A percentile compares a stretch with the other conserved stretches of the same genome.
These are phyloP conservation scores for Mungos mungo DNA, from an alignment of 2,113 vertebrate species.

Conservation along the genomic window DNA sequence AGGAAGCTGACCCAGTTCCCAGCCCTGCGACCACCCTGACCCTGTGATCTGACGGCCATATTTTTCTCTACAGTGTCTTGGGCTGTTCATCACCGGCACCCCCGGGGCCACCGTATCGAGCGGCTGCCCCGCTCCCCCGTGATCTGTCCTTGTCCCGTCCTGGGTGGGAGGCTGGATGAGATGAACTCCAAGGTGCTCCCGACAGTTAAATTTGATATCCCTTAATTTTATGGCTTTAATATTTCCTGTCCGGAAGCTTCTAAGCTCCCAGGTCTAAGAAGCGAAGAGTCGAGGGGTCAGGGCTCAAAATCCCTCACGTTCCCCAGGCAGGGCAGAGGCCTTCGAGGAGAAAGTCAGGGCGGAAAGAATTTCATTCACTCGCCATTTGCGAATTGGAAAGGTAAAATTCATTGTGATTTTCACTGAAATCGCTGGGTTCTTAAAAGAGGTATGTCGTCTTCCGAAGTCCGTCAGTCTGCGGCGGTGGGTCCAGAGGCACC, in stretches of 20 bases:
- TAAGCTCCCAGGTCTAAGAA: background rate
- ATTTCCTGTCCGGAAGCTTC: background rate
- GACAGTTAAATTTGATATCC: background rate
- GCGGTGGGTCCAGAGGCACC: accelerated
- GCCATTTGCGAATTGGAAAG: background rate
- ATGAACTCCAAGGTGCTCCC: background rate
- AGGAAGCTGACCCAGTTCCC: accelerated
- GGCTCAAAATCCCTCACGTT: background rate
- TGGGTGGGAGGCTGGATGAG: background rate
- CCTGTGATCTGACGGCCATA: accelerated
- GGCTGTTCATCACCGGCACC: accelerated
- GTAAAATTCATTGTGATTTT: background rate
- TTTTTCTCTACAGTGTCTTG: background rate
- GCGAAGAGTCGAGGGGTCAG: background rate
- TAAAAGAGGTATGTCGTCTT: background rate
- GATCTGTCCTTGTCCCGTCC: background rate
- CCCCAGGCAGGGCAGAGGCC: background rate
- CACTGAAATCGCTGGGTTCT: background rate
- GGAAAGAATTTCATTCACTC: background rate
- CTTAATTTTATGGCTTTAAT: conserved; percentile 35
- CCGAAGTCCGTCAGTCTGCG: accelerated
- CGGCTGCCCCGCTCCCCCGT: accelerated
- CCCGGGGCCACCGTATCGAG: accelerated
- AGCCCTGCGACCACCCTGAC: background rate
- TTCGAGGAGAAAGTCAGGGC: background rate